Evolutionary conservation across 1,140 invertebrate genomes (phyloP), one percentile per base, ranked within the genome.

Genomic region (Drosophila melanogaster): DNA sequence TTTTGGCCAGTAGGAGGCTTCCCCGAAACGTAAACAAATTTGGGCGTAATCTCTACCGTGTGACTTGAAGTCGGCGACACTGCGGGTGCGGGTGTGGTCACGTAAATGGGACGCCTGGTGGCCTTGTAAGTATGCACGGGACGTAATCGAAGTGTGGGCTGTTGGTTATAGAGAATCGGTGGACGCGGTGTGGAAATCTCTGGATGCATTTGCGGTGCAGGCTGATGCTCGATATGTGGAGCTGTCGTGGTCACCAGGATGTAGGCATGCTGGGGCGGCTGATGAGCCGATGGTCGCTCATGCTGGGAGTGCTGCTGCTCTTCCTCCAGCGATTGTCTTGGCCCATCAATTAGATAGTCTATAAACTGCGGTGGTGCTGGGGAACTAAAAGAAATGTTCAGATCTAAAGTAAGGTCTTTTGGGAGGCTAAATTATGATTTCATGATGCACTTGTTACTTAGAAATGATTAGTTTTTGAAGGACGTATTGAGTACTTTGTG

Each of bases 331-430:
- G 90, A 90, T 50, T 91, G 90, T 5, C 81, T 70, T 0, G 90
- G 90, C 2, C 85, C 90, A 37, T 91, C 90, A 30, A 91, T 85
- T 30, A 90, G 64, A 24, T 91, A 91, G 24, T 91, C 90, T 12
- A 91, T 86, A 17, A 74, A 89, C 26, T 89, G 80, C 1, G 80
- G 50, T 0, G 86, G 79, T 17, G 78, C 60, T 37, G 83, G 79
- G 17, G 84, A 76, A 7, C 83, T 86, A 38, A 43, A 26, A 1
- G 14, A 14, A 30, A 30, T 30, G 30, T 30, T 30, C 30, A 30
- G 8, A 30, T 30, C 8, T 30, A 30, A 10, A 30, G 8, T 30
- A 30, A 10, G 30, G 7, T 8, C 30, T 30, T 30, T 30, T 30
- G 7, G 26, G 26, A 1, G 8, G 26, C 7, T 30, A 30, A 30